A percentile compares a stretch with the other conserved stretches of the same genome.
These are phyloP conservation scores for Antheraea pernyi DNA, from an alignment of 1,140 invertebrate genomes.

Conservation along the genomic window DNA sequence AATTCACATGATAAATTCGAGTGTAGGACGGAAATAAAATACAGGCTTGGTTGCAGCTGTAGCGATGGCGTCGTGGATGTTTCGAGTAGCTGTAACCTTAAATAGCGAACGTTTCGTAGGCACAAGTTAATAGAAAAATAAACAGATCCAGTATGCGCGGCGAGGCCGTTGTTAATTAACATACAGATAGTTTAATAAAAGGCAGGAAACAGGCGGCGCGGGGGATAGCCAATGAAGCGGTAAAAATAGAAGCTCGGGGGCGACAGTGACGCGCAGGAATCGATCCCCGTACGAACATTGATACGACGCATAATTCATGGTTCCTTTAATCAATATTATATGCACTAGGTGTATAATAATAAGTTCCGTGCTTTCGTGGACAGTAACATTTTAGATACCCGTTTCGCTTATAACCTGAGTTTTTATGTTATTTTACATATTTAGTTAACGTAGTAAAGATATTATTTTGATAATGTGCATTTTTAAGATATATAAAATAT, in stretches of 20 bases:
- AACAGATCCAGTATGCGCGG: constrained; percentile 49
- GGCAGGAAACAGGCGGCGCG: constrained; percentile 72
- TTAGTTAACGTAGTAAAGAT: background rate
- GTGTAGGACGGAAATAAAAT: constrained; percentile 26
- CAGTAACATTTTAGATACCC: background rate
- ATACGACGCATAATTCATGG: constrained; percentile 40
- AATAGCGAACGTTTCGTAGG: constrained; percentile 56
- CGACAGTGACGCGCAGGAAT: constrained; percentile 64
- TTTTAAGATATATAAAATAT: too few species aligned
- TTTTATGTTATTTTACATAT: background rate
- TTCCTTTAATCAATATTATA: constrained; percentile 64
- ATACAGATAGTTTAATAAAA: constrained; percentile 79
- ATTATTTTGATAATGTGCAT: too few species aligned
- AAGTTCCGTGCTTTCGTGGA: constrained; percentile 4
- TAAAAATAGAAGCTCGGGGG: constrained; percentile 76
- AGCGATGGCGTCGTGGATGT: constrained; percentile 27
- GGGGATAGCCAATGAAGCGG: constrained; percentile 76
- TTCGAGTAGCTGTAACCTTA: constrained; percentile 43
- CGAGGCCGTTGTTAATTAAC: constrained; percentile 77
- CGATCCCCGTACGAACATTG: constrained; percentile 61
- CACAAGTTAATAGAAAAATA: constrained; percentile 65
- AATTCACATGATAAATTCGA: constrained; percentile 3
- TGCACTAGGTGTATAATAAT: constrained; percentile 26
- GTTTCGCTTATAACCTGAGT: background rate
- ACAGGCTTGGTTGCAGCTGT: constrained; percentile 37